Evolutionary conservation across 2,888 invertebrate species (phyloP).

Genomic region (Ischnus inquisitorius): DNA sequence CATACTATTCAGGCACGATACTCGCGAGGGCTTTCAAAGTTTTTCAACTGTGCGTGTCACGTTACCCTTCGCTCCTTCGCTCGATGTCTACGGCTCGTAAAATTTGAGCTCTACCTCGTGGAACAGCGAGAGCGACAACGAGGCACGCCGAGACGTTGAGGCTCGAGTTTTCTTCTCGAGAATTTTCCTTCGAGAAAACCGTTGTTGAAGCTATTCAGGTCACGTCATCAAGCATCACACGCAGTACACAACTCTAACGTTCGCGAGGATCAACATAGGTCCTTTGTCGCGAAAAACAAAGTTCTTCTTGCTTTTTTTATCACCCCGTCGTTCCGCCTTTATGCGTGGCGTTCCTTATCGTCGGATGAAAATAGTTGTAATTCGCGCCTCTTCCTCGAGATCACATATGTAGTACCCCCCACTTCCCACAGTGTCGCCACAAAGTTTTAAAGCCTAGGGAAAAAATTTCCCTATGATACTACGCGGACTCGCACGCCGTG

Average conservation of each 20-base stretch:
- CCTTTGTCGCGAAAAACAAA: conserved; percentile 6
- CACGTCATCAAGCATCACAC: conserved; percentile 41
- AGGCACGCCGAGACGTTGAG: neutral
- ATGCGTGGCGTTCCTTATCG: neutral
- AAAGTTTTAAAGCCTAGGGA: too few species aligned
- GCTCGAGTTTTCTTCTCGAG: conserved; percentile 24
- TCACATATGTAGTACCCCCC: too few species aligned
- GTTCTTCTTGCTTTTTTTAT: conserved; percentile 10
- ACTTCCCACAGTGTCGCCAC: too few species aligned
- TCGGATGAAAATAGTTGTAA: conserved; percentile 12
- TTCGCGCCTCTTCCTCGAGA: too few species aligned
- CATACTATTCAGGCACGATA: neutral
- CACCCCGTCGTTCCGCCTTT: neutral
- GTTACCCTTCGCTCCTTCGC: conserved; percentile 9
- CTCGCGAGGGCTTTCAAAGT: conserved; percentile 4
- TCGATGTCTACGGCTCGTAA: conserved; percentile 15
- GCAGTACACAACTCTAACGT: conserved; percentile 38
- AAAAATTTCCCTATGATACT: too few species aligned
- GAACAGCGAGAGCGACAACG: neutral
- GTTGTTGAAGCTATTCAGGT: conserved; percentile 53
- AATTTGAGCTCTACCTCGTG: neutral
- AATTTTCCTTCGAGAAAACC: conserved; percentile 29
- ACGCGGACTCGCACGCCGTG: too few species aligned
- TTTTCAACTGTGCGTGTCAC: neutral
- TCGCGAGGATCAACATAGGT: conserved; percentile 11